Evolutionary conservation across 2,888 invertebrate species (phyloP).

Genomic region (Oegoconia quadripuncta): DNA sequence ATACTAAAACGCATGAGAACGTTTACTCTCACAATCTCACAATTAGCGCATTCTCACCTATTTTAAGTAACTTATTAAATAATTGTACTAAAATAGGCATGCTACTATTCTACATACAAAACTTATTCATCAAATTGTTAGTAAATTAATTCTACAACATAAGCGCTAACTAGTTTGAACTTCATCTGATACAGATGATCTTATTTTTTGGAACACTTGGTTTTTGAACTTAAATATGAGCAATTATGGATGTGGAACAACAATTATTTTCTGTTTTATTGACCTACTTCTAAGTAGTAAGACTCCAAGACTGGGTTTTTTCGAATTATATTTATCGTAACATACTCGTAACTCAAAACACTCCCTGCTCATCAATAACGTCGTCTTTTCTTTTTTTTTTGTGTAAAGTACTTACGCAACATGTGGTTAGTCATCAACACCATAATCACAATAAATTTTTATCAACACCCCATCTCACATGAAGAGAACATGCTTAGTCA

Average conservation of each 20-base stretch:
- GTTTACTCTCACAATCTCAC: no score
- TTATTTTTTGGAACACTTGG: constrained; percentile 52
- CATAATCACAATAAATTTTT: no score
- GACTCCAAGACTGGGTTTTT: no score
- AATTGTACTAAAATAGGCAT: constrained; percentile 78
- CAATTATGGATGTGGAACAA: constrained; percentile 43
- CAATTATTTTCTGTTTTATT: constrained; percentile 10
- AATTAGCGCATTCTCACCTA: constrained; percentile 58
- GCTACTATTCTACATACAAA: constrained; percentile 61
- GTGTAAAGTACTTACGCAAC: neutral
- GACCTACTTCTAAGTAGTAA: neutral
- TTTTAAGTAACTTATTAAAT: constrained; percentile 60
- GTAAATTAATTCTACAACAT: constrained; percentile 58
- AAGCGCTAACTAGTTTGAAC: constrained; percentile 62
- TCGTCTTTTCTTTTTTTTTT: neutral
- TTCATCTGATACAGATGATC: constrained; percentile 77
- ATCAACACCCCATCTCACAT: neutral
- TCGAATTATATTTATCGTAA: neutral
- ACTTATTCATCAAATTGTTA: constrained; percentile 61
- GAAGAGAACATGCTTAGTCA: constrained; percentile 4
- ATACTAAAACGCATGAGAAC: no score
- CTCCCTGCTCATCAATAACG: neutral
- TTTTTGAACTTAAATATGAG: constrained; percentile 66
- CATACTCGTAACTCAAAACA: neutral
- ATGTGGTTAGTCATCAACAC: constrained; percentile 7